Conservation (phyloP, 2,113 vertebrate species). For the Dromiciops gliroides region DNA sequence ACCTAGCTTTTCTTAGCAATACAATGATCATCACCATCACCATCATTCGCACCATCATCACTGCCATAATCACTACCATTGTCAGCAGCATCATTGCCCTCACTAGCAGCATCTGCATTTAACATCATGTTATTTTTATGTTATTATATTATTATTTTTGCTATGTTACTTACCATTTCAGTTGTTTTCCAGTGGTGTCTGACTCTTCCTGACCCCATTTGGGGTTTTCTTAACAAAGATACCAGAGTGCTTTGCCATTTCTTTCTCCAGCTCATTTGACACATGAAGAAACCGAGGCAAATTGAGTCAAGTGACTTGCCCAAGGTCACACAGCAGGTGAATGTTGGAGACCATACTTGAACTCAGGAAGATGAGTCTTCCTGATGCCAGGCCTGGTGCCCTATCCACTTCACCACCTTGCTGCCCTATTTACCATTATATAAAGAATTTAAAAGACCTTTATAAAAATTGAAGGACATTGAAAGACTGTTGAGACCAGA, state of each 20-base stretch:
- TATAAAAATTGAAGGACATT: background rate
- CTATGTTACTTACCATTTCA: background rate
- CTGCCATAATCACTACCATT: too few species aligned
- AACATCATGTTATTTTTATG: background rate
- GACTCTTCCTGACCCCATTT: background rate
- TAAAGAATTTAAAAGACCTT: background rate
- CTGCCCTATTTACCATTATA: background rate
- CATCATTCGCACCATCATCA: background rate
- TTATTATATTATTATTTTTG: background rate
- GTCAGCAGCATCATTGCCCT: background rate
- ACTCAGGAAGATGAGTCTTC: background rate
- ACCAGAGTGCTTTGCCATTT: background rate
- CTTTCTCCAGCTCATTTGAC: background rate
- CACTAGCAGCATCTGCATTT: background rate
- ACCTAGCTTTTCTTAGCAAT: background rate
- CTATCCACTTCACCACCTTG: background rate
- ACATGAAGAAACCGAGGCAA: background rate
- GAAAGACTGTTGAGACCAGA: constrained; percentile 22
- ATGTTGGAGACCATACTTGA: background rate
- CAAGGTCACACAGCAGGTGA: background rate
- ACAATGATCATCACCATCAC: too few species aligned
- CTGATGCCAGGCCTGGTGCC: background rate
- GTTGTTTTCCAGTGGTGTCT: background rate
- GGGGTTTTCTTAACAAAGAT: background rate
- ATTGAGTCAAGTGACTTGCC: background rate